These are phyloP conservation scores for Crenichthys baileyi DNA, from an alignment of 2,797 vertebrate genomes.

Conservation along the genomic window DNA sequence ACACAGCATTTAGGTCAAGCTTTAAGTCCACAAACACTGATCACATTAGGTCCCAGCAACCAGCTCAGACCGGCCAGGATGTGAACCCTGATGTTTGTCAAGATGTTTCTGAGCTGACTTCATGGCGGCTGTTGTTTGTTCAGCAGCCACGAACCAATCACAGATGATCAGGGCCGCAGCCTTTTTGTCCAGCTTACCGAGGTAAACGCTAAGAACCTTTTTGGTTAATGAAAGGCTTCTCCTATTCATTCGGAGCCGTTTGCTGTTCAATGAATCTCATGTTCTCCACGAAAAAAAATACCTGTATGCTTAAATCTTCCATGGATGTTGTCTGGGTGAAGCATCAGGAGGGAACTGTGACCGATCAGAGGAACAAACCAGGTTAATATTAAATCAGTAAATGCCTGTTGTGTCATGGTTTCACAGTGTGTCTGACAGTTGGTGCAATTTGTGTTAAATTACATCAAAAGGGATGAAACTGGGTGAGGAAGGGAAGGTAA, in stretches of 20 bases:
- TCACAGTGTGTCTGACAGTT: not conserved
- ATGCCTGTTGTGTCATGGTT: not conserved
- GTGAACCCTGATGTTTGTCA: not conserved
- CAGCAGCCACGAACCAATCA: not conserved
- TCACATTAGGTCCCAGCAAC: not conserved
- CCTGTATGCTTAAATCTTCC: not conserved
- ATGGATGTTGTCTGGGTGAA: not conserved
- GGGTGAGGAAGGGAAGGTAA: not conserved
- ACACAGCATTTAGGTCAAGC: too few relatives aligned
- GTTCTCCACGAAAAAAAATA: too few relatives aligned
- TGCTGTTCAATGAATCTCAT: not conserved
- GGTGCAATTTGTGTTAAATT: not conserved
- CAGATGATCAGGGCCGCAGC: too few relatives aligned
- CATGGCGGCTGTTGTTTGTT: not conserved
- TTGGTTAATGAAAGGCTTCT: too few relatives aligned
- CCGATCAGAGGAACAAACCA: not conserved
- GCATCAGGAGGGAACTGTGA: not conserved
- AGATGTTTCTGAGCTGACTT: not conserved
- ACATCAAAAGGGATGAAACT: not conserved
- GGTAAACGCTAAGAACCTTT: too few relatives aligned
- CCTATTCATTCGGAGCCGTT: too few relatives aligned
- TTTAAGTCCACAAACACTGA: too few relatives aligned
- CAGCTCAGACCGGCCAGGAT: not conserved
- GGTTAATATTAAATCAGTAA: not conserved
- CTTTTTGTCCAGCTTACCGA: too few relatives aligned